These are phyloP conservation scores for Halocynthia aurantium DNA, from an alignment of 23 tunicate species.

Conservation along the genomic window DNA sequence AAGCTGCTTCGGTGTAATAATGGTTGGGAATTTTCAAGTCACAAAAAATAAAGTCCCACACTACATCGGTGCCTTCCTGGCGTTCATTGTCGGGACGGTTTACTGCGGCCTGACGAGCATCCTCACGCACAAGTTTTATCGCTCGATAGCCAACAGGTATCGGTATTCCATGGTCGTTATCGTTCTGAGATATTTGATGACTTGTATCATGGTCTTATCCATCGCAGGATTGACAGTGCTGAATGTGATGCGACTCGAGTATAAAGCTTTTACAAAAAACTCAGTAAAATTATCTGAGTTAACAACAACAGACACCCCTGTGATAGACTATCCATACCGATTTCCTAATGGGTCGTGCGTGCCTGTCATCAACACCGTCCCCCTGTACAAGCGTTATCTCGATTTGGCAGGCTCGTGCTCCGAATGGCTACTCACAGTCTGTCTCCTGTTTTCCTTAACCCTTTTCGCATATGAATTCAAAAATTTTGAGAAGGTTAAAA, in stretches of 20 bases:
- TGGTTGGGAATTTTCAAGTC: constrained; percentile 79
- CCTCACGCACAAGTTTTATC: constrained; percentile 28
- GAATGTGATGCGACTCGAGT: background rate
- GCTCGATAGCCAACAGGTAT: background rate
- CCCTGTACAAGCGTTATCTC: constrained; percentile 26
- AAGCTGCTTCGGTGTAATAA: constrained; percentile 59
- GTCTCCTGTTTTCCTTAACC: constrained; percentile 56
- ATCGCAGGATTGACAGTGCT: constrained; percentile 4
- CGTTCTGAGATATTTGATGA: constrained; percentile 19
- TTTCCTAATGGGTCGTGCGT: constrained; percentile 54
- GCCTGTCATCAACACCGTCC: constrained; percentile 42
- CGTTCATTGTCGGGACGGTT: constrained; percentile 44
- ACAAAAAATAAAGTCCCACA: constrained; percentile 59
- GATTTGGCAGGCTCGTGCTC: constrained; percentile 52
- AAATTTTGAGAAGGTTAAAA: constrained; percentile 16
- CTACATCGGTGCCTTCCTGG: constrained; percentile 67
- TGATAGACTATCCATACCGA: background rate
- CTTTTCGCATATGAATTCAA: constrained; percentile 76
- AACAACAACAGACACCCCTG: background rate
- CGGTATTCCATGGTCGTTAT: constrained; percentile 9
- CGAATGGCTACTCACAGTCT: constrained; percentile 72
- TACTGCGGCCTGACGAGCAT: constrained; percentile 43
- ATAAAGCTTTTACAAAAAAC: background rate
- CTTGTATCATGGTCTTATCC: constrained; percentile 34
- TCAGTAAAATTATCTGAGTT: background rate